Conservation (phyloP, 2,113 vertebrate species). For the Barnardius zonarius region DNA sequence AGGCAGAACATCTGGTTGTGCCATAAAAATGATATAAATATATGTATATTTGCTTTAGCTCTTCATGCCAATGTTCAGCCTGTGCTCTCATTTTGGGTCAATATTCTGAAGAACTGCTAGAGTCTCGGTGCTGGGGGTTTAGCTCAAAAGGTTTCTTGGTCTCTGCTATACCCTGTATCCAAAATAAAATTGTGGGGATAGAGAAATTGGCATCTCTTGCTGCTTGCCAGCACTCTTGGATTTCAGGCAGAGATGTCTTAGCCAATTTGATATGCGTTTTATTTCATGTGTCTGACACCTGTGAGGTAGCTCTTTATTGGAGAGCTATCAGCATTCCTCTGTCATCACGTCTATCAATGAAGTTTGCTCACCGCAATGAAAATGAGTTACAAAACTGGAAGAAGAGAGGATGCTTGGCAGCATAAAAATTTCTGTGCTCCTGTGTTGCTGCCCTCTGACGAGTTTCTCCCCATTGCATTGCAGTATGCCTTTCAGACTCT, state of each 20-base stretch:
- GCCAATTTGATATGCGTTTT: not conserved
- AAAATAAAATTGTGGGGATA: not conserved
- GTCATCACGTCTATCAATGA: not conserved
- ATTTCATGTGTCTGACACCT: not conserved
- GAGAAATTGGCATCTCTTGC: not conserved
- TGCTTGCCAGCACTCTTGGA: not conserved
- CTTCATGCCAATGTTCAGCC: not conserved
- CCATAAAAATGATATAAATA: slow-evolving; percentile 42
- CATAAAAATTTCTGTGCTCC: not conserved
- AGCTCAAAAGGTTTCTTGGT: not conserved
- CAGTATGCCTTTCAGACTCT: not conserved
- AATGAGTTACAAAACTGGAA: not conserved
- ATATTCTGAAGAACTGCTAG: not conserved
- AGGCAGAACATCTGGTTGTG: slow-evolving; percentile 51
- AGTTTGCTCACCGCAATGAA: not conserved
- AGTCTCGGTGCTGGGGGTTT: not conserved
- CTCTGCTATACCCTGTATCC: not conserved
- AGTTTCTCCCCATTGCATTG: not conserved
- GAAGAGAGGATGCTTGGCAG: not conserved
- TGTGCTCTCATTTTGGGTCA: not conserved
- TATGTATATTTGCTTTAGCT: slow-evolving; percentile 21
- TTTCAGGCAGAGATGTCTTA: not conserved
- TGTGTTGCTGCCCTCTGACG: not conserved
- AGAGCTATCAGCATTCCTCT: not conserved
- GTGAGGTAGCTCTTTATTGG: not conserved